Evolutionary conservation across 2,888 invertebrate species (phyloP).

Genomic region (Loripinus fragilis): DNA sequence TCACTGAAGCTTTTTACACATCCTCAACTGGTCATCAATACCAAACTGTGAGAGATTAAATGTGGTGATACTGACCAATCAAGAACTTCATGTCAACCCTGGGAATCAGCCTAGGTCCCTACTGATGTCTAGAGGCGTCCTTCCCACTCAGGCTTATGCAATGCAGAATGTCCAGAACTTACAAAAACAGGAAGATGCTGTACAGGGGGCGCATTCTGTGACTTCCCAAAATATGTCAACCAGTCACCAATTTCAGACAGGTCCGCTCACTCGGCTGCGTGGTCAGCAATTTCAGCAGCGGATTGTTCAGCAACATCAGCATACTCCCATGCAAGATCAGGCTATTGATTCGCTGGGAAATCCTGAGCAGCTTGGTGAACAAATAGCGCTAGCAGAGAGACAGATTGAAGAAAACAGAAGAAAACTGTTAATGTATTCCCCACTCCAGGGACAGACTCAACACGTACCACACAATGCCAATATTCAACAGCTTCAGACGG

Average conservation of each 20-base stretch:
- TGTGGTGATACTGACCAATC: neutral
- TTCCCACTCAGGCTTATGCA: neutral
- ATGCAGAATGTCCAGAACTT: neutral
- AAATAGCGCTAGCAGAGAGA: neutral
- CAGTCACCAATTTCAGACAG: neutral
- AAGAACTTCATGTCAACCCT: neutral
- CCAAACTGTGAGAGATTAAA: neutral
- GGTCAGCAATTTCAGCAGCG: neutral
- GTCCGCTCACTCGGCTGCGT: neutral
- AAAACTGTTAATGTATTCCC: conserved; percentile 6
- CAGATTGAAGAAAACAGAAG: conserved; percentile 23
- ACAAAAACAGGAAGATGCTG: neutral
- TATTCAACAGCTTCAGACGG: neutral
- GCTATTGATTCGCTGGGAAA: neutral
- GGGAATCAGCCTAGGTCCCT: neutral
- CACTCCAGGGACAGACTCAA: neutral
- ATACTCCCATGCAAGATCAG: neutral
- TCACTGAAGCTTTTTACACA: neutral
- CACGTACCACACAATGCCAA: neutral
- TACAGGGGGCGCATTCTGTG: neutral
- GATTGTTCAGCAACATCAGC: neutral
- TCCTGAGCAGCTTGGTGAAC: conserved; percentile 2
- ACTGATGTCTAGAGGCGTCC: neutral
- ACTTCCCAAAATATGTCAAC: neutral
- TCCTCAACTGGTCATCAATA: neutral